Base-by-base conservation (phyloP, 1,140 invertebrate genomes). In the Cheumatopsyche charites region DNA sequence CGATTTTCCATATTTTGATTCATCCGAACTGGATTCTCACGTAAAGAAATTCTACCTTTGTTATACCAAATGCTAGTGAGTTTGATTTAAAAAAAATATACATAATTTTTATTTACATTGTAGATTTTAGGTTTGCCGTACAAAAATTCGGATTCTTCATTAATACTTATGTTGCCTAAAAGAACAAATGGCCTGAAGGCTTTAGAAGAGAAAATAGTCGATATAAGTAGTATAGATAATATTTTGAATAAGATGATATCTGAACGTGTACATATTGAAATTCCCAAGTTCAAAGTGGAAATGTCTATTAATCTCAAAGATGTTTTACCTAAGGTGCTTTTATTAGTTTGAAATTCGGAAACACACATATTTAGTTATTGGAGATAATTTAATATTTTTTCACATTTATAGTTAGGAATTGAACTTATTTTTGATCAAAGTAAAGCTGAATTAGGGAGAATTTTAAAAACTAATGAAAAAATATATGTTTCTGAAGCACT, bases 271-370 rank as follows among this genome's bases (percentile, higher is more conserved):
- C 73, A 84, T 6, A 73, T 91, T 0, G 80, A 73, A 1, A 41
- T 92, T 47, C 90, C 90, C 1, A 87, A 86, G 75, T 90, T 91
- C 77, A 84, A 84, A 70, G 83, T 89, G 5, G 85, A 88, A 78
- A 84, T 79, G n/a, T 78, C 79, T 55, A 77, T 87, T 9, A 77
- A 88, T 62, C 77, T 91, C 1, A 84, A 80, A 26, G 49, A 82
- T 0, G 74, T 82, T 29, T 79, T 91, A 23, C 19, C 76, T 26
- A 74, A 85, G 79, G 3, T 4, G 13, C 9, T 19, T 52, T 19
- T 19, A 52, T 19, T 52, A 3, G 15, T 9, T 21, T 2, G 3
- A 19, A 19, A 11, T 15, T 52, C 23, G 3, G 11, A 19, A 4
- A 19, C 17, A 19, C 3, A 52, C 23, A 42, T 42, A 42, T 42